Evolutionary conservation across 2,888 invertebrate species (phyloP).

Genomic region (Catocala sponsa): DNA sequence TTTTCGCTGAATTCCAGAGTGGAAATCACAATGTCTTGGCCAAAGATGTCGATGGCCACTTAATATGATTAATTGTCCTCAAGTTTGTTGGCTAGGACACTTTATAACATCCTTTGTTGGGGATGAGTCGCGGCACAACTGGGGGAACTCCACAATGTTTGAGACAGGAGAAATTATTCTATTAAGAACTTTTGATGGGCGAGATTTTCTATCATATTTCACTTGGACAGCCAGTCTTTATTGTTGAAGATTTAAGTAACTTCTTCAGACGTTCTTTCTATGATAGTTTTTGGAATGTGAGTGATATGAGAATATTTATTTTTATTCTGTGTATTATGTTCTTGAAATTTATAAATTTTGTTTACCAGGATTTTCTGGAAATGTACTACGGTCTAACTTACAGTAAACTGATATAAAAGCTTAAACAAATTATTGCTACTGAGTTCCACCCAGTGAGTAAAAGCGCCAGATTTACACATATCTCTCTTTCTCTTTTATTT

Average conservation of each 20-base stretch:
- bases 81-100: conserved; percentile 52
- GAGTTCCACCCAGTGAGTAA: too few species aligned
- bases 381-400: too few species aligned
- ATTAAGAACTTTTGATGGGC: conserved; percentile 57
- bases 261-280: conserved; percentile 17
- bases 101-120: conserved; percentile 61
- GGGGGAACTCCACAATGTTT: conserved; percentile 56
- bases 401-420: too few species aligned
- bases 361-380: too few species aligned
- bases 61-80: conserved; percentile 61
- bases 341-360: too few species aligned
- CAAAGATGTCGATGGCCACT: conserved; percentile 60
- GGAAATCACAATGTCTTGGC: conserved; percentile 48
- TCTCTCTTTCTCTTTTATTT: too few species aligned
- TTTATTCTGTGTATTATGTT: too few species aligned
- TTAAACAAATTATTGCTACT: too few species aligned
- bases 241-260: conserved; percentile 28
- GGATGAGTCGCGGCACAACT: conserved; percentile 56
- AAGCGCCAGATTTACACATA: too few species aligned
- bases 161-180: conserved; percentile 62
- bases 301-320: not conserved
- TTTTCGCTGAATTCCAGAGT: conserved; percentile 49
- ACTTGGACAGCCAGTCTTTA: conserved; percentile 37
- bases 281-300: not conserved
- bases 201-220: conserved; percentile 53